Percentiles rank a stretch among this genome's conserved stretches.
These are phyloP conservation scores for Patagioenas fasciata DNA, from an alignment of 2,113 vertebrate genomes.

Conservation along the genomic window DNA sequence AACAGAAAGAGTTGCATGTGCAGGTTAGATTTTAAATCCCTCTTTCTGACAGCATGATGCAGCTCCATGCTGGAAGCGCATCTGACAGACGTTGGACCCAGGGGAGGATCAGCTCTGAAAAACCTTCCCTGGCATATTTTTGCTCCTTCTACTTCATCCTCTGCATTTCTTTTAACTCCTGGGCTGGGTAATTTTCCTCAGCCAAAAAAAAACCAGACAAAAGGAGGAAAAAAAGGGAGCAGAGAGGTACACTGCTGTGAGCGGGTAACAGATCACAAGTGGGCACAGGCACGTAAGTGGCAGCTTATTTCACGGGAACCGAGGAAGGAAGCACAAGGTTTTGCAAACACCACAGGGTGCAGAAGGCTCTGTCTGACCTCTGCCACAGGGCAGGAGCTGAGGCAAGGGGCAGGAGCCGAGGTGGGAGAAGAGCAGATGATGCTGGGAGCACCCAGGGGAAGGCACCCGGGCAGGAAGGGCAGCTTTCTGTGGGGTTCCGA, in stretches of 20 bases:
- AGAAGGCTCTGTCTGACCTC: background rate
- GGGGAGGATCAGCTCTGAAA: conserved; percentile 25
- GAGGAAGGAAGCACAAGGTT: background rate
- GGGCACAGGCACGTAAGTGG: fast-evolving
- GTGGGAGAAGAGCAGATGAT: background rate
- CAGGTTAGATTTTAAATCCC: conserved; percentile 25
- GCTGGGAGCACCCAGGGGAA: background rate
- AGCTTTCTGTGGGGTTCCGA: background rate
- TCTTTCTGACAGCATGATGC: conserved; percentile 10
- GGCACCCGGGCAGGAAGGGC: background rate
- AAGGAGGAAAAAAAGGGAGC: fast-evolving
- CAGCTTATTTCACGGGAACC: background rate
- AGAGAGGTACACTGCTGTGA: background rate
- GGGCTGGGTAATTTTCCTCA: conserved; percentile 4
- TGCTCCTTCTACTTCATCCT: background rate
- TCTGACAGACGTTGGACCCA: conserved; percentile 38
- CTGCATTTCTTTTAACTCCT: background rate
- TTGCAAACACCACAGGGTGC: background rate
- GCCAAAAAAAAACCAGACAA: background rate
- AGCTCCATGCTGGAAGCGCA: background rate
- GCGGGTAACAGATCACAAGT: background rate
- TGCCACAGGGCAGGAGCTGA: fast-evolving
- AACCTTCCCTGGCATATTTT: conserved; percentile 6
- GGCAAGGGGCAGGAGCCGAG: background rate
- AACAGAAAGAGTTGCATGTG: background rate